A percentile compares a stretch with the other conserved stretches of the same genome.
Conservation (phyloP, 2,113 vertebrate genomes). For the Calcarius ornatus region DNA sequence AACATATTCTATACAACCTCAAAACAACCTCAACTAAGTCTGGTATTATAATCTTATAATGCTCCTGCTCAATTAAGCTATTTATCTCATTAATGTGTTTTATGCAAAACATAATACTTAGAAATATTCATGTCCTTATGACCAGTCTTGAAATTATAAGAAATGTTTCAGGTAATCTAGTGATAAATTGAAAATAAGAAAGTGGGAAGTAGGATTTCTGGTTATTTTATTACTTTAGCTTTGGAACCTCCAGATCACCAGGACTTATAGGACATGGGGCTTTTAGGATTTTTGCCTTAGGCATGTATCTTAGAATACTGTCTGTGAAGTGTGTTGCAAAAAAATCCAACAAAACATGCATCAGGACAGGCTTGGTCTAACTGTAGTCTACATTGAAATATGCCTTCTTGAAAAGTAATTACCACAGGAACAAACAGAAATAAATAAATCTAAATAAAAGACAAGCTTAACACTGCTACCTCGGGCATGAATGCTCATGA, state of each 20-base stretch:
- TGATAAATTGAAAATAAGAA: not conserved
- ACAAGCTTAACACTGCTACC: not conserved
- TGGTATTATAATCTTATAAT: not conserved
- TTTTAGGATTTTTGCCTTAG: not conserved
- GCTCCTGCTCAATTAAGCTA: not conserved
- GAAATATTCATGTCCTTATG: not conserved
- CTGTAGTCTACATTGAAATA: not conserved
- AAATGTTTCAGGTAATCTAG: not conserved
- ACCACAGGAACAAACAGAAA: not conserved
- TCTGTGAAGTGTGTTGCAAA: not conserved
- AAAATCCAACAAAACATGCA: accelerated
- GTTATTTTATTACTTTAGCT: not conserved
- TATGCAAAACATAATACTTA: not conserved
- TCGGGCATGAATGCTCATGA: not conserved
- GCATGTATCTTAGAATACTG: not conserved
- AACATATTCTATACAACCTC: too few relatives aligned
- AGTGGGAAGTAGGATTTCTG: not conserved
- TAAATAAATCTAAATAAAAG: not conserved
- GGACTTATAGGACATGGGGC: accelerated
- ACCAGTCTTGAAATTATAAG: not conserved
- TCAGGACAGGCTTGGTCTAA: not conserved
- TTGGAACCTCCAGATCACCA: not conserved
- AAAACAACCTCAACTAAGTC: not conserved
- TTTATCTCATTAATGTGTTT: not conserved
- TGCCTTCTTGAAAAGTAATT: not conserved